These are phyloP conservation scores for Hedya salicella DNA, from an alignment of 2,888 invertebrate species.

Conservation along the genomic window DNA sequence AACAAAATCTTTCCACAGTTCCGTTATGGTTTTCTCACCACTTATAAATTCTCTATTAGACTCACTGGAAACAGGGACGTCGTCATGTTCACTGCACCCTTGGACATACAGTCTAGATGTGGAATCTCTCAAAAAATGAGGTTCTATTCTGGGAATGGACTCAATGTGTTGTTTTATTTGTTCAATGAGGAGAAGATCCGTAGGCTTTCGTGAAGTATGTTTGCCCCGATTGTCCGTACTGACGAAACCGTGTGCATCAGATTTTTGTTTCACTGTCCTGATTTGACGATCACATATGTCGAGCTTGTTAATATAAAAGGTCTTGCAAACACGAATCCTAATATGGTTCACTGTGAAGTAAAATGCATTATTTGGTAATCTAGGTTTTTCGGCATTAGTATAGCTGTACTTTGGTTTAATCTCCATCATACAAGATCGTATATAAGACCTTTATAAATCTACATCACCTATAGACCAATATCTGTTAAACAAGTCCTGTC, in stretches of 20 bases:
- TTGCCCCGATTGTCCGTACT: slow-evolving; percentile 42
- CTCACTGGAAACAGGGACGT: too few species aligned
- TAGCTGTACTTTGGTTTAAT: slow-evolving; percentile 21
- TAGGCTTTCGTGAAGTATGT: slow-evolving; percentile 38
- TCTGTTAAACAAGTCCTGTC: background rate
- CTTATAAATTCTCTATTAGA: slow-evolving; percentile 44
- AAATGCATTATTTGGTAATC: slow-evolving; percentile 18
- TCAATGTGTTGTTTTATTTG: slow-evolving; percentile 44
- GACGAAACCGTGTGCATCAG: slow-evolving; percentile 35
- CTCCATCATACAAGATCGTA: slow-evolving; percentile 4
- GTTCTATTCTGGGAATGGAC: slow-evolving; percentile 44
- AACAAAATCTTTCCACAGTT: slow-evolving; percentile 45
- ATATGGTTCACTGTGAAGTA: slow-evolving; percentile 21
- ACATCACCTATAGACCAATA: background rate
- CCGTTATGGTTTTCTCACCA: slow-evolving; percentile 43
- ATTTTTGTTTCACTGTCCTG: slow-evolving; percentile 45
- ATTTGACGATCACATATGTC: slow-evolving; percentile 44
- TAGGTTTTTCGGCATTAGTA: slow-evolving; percentile 7
- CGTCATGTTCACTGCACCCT: too few species aligned
- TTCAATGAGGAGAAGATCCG: slow-evolving; percentile 30
- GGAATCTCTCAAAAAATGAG: slow-evolving; percentile 43
- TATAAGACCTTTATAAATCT: slow-evolving; percentile 11
- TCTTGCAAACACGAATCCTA: slow-evolving; percentile 46
- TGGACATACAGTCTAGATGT: too few species aligned
- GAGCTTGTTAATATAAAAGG: slow-evolving; percentile 45